Conservation (phyloP, 2,797 vertebrate species). For the Microcaecilia unicolor region DNA sequence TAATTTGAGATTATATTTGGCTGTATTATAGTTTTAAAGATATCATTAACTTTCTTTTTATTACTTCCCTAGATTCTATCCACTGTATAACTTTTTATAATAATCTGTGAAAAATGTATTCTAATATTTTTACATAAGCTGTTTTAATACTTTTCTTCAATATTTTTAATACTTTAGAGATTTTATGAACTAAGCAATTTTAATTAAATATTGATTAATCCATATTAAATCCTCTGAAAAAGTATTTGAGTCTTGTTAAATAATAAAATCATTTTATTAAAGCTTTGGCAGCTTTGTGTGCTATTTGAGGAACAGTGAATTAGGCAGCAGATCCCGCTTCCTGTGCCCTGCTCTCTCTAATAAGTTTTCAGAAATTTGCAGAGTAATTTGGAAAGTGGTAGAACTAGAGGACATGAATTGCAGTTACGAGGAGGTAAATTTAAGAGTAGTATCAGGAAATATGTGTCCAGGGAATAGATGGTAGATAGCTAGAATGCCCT, state of each 20-base stretch:
- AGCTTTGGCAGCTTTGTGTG: not conserved
- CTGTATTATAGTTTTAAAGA: not conserved
- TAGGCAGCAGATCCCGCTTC: no score
- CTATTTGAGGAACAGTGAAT: accelerated
- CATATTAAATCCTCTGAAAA: not conserved
- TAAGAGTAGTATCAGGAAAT: no score
- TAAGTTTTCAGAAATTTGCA: no score
- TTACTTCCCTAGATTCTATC: not conserved
- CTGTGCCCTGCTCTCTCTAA: not conserved
- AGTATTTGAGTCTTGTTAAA: not conserved
- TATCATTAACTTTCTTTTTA: not conserved
- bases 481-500: no score
- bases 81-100: not conserved
- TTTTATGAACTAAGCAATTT: not conserved
- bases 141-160: not conserved
- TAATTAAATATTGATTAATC: conserved; percentile 7
- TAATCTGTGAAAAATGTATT: not conserved
- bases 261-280: not conserved
- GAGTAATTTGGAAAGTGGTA: no score
- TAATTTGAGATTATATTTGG: no score
- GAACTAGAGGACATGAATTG: no score
- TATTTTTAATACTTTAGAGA: not conserved
- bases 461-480: no score
- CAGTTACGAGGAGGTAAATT: no score
- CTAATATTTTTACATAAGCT: not conserved